Percentiles rank a stretch among this genome's conserved stretches.
Evolutionary conservation across 2,888 invertebrate genomes (phyloP).

Genomic region (Cryptophagus acutangulus): DNA sequence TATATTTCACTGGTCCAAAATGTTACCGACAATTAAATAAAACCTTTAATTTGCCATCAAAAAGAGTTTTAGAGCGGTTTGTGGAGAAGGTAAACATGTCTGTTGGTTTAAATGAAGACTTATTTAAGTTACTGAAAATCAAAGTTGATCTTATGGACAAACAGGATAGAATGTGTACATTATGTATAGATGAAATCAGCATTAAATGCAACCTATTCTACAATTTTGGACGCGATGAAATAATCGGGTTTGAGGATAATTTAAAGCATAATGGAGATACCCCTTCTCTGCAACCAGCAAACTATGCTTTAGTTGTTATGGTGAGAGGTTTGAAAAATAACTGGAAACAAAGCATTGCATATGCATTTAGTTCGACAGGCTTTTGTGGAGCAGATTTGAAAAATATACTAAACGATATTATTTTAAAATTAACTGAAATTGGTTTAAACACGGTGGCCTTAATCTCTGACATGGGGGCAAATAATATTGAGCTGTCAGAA

Average conservation of each 20-base stretch:
- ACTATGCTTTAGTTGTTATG: neutral
- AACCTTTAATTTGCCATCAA: constrained; percentile 15
- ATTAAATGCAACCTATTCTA: neutral
- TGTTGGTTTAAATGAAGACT: constrained; percentile 1
- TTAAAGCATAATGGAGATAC: no score
- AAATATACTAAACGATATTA: constrained; percentile 2
- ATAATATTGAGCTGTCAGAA: neutral
- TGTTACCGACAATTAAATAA: constrained; percentile 13
- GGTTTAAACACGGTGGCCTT: neutral
- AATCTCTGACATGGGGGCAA: no score
- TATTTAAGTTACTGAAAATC: neutral
- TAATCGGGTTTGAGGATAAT: constrained; percentile 1
- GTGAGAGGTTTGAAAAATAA: neutral
- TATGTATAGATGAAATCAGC: neutral
- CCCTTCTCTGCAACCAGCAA: neutral
- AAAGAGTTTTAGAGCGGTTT: constrained; percentile 12
- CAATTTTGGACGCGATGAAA: neutral
- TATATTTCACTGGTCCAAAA: constrained; percentile 18
- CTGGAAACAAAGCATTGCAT: constrained; percentile 2
- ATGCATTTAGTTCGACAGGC: neutral
- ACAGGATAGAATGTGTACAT: constrained; percentile 6
- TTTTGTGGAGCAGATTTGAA: constrained; percentile 20
- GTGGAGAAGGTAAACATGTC: constrained; percentile 10
- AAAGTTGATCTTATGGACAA: constrained; percentile 3
- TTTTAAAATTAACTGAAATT: neutral